phyloP scores from a whole-genome alignment of 2,888 invertebrate genomes.

The Plagodis dolabraria region DNA sequence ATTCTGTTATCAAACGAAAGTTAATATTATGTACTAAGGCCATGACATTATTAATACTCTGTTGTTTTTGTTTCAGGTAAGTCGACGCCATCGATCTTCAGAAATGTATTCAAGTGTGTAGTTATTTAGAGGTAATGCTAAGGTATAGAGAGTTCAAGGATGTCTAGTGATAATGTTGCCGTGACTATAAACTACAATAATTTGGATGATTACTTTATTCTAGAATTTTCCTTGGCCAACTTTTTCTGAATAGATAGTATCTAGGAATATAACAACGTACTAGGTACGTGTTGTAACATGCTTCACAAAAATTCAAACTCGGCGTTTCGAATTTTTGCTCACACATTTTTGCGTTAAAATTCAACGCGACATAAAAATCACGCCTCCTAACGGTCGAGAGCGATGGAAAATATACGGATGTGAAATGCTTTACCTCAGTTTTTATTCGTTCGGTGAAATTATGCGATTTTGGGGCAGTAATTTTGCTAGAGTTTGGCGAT shows the following conservation, averaged over 20 bases:
- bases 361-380: conserved; percentile 27
- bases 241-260: too few relatives aligned
- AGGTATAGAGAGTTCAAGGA: conserved; percentile 27
- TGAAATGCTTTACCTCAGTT: conserved; percentile 18
- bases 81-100: conserved; percentile 36
- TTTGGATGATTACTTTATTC: too few relatives aligned
- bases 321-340: conserved; percentile 16
- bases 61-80: conserved; percentile 63
- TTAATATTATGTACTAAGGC: neutral
- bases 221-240: too few relatives aligned
- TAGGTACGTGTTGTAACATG: conserved; percentile 1
- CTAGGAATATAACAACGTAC: neutral
- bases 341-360: conserved; percentile 25
- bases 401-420: conserved; percentile 22
- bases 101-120: conserved; percentile 15
- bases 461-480: conserved; percentile 14
- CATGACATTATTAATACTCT: conserved; percentile 32
- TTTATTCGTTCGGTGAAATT: conserved; percentile 27
- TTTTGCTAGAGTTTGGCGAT: conserved; percentile 11
- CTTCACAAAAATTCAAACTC: conserved; percentile 22
- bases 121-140: conserved; percentile 21
- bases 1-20: too few relatives aligned
- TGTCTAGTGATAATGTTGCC: neutral
- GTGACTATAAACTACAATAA: too few relatives aligned
- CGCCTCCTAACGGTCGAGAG: conserved; percentile 26